Evolutionary conservation across 1,140 invertebrate genomes (phyloP), one percentile per base, ranked within the genome.

Genomic region (Orchesella cincta): DNA sequence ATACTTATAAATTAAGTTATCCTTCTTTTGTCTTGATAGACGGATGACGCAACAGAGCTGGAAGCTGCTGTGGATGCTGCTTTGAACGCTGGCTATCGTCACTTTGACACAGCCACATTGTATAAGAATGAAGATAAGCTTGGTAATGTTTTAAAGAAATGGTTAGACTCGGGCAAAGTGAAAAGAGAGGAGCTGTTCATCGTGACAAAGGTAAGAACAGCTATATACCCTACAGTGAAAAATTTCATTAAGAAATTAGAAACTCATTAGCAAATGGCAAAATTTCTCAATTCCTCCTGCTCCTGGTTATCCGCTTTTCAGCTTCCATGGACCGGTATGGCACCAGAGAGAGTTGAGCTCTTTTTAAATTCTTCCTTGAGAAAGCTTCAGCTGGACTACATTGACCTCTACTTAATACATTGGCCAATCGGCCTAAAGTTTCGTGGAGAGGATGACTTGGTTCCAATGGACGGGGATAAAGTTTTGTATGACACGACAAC

Each of bases 381-480:
- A 70, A 89, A 89, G 39, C 85, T 96, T n/a, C 88, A 91, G 78
- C 83, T 94, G 74, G 89, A 92, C 73, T 96, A 96, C 83, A 84
- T 96, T 5, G 94, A 96, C 83, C 87, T 96, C 76, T 96, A 94
- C 84, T 85, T 96, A 12, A 88, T 95, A 71, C 94, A 96, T 79
- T 89, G 90, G 34, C 93, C 94, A 0, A 92, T 93, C 84, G 89
- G 88, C 1, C 90, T 91, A 76, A 75, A 84, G 3, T 84, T 86
- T 77, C 88, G 89, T 81, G 81, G 88, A 78, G 86, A 86, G 29
- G 85, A 83, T 3, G 83, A 83, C 5, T 77, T 87, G 34, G 86
- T 88, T 33, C 87, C 87, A 3, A 83, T 76, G 23, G 82, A 87
- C 67, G 86, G 86, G n/a, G 88, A 91, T 83, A 87, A 86, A 70